Conservation (phyloP, 2,888 invertebrate species). For the Epinotia ramella region DNA sequence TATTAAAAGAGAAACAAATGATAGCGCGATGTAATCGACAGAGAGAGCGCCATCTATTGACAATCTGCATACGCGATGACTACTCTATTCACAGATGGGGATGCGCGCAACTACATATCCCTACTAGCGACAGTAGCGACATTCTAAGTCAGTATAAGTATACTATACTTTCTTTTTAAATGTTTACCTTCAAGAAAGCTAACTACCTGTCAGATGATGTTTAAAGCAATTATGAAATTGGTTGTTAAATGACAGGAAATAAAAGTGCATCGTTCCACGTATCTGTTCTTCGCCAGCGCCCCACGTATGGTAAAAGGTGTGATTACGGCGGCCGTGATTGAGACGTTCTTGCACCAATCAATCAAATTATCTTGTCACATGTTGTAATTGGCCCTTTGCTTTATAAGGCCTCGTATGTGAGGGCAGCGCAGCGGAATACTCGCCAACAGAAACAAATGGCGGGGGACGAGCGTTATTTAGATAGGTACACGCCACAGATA, state of each 20-base stretch:
- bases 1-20: too few species aligned
- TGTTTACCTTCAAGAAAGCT: neutral
- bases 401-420: neutral
- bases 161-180: neutral
- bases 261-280: conserved; percentile 17
- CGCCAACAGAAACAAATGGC: neutral
- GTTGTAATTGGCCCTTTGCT: neutral
- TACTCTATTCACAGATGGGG: neutral
- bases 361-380: conserved; percentile 20
- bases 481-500: too few species aligned
- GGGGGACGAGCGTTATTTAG: too few species aligned
- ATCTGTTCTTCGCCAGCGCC: neutral
- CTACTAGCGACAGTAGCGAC: too few species aligned
- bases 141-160: neutral
- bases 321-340: conserved; percentile 8
- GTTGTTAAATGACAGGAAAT: conserved; percentile 11
- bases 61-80: neutral
- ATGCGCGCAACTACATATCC: neutral
- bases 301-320: neutral
- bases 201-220: neutral
- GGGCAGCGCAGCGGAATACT: neutral
- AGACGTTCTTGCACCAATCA: conserved; percentile 17
- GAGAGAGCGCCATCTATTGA: too few species aligned
- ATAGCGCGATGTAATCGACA: too few species aligned
- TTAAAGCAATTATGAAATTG: conserved; percentile 10